phyloP scores from a whole-genome alignment of 2,797 vertebrate species.

The Microhierax caerulescens region DNA sequence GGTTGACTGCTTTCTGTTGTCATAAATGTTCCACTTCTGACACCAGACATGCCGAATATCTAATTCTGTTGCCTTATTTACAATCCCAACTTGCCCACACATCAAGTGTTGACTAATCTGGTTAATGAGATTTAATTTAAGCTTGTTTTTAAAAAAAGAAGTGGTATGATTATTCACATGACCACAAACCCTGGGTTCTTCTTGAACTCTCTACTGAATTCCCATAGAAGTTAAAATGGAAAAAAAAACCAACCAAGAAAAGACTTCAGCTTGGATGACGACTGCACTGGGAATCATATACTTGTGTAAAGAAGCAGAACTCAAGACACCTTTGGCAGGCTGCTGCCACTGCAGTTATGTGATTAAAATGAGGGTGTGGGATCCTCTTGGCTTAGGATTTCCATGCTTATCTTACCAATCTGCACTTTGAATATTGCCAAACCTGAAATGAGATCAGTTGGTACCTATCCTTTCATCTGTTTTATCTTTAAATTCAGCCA shows the following conservation, averaged over 20 bases:
- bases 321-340: neutral
- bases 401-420: neutral
- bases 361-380: neutral
- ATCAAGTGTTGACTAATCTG: neutral
- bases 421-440: neutral
- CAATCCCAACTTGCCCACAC: neutral
- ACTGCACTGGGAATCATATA: neutral
- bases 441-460: neutral
- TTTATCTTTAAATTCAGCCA: neutral
- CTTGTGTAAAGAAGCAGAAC: neutral
- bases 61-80: constrained; percentile 18
- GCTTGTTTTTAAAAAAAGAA: neutral
- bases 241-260: neutral
- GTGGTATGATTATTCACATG: neutral
- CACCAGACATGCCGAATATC: neutral
- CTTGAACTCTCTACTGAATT: neutral
- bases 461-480: neutral
- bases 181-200: neutral
- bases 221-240: neutral
- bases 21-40: constrained; percentile 1
- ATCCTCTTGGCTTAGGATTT: neutral
- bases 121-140: neutral
- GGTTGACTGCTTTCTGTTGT: neutral
- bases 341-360: neutral
- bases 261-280: neutral